phyloP scores from a whole-genome alignment of 2,888 invertebrate genomes.

The Mythimna albipuncta region DNA sequence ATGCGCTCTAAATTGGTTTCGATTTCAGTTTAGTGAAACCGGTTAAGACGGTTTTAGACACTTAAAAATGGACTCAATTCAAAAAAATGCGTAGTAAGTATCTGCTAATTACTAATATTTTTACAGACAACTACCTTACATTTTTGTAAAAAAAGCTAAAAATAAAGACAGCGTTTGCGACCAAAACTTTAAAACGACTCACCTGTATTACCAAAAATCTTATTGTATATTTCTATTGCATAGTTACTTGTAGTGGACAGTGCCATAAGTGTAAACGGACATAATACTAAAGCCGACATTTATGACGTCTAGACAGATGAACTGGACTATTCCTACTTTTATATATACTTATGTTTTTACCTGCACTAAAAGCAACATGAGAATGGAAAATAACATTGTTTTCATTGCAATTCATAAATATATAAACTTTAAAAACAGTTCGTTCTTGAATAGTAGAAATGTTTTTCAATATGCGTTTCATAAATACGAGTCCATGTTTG shows the following conservation, averaged over 20 bases:
- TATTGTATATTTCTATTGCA: conserved; percentile 23
- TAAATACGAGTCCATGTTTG: no score
- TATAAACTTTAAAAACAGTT: not conserved
- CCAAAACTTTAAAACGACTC: not conserved
- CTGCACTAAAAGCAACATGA: not conserved
- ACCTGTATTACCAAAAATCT: conserved; percentile 9
- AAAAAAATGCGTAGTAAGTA: no score
- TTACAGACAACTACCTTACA: not conserved
- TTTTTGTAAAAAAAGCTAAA: not conserved
- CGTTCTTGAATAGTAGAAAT: not conserved
- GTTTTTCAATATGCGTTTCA: not conserved
- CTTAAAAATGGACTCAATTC: no score
- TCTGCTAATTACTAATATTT: not conserved
- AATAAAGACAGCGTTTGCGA: not conserved
- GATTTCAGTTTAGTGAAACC: no score
- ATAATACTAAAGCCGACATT: conserved; percentile 55
- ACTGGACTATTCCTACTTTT: conserved; percentile 25
- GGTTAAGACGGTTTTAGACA: no score
- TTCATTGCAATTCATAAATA: not conserved
- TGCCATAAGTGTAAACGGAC: conserved; percentile 13
- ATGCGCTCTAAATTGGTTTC: no score
- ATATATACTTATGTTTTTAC: conserved; percentile 1
- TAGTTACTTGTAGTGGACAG: conserved; percentile 21
- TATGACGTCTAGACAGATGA: conserved; percentile 53
- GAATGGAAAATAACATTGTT: not conserved